Conservation (phyloP, 1,140 invertebrate species). For the Heliconius nattereri region DNA sequence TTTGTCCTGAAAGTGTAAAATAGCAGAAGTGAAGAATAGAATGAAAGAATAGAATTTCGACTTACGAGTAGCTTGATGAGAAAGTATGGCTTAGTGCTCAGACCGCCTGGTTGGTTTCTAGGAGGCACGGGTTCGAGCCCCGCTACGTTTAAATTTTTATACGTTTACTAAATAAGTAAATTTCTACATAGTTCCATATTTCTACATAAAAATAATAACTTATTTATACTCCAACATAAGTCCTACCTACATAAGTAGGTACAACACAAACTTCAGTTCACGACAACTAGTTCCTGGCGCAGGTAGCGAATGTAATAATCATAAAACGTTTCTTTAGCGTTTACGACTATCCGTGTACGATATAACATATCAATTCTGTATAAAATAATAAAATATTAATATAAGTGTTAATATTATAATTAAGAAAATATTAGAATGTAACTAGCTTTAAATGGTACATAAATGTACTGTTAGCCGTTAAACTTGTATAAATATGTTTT, state of each 20-base stretch:
- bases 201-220: neutral
- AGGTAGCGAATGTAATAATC: constrained; percentile 7
- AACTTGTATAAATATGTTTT: no score
- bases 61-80: no score
- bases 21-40: no score
- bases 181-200: neutral
- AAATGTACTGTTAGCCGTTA: neutral
- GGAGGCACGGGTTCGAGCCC: no score
- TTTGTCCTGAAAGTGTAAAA: no score
- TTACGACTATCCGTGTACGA: constrained; percentile 3
- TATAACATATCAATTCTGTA: neutral
- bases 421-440: neutral
- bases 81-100: no score
- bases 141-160: no score
- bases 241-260: neutral
- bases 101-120: no score
- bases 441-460: neutral
- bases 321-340: constrained; percentile 8
- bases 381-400: neutral
- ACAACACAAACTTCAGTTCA: neutral
- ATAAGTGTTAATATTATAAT: neutral
- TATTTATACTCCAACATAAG: neutral
- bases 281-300: neutral
- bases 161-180: no score
- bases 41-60: no score